Evolutionary conservation across 53 echinoderm and acorn worm species (phyloP), one percentile per base, ranked within the genome.

Genomic region (Holothuria scabra): DNA sequence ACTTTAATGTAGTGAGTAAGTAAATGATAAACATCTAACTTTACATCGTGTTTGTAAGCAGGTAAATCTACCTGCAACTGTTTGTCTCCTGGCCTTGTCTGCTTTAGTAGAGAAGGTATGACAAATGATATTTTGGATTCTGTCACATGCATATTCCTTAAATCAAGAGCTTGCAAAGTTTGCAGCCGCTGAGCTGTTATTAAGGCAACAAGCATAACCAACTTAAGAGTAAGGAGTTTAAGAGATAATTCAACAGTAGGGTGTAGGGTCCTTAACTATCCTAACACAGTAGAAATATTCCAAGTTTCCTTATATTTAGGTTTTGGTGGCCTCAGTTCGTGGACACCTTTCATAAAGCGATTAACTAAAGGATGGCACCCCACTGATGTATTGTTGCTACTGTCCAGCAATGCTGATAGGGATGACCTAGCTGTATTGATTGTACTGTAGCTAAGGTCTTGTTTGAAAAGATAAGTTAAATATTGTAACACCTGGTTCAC

Each of bases 271-370:
- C 49, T 12, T 28, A 0, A 74, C 12, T 74, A 74, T 21, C 22
- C 14, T 46, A 74, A 46, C 5, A 8, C 67, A 7, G 62, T 60
- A 59, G 20, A 38, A 12, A 85, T 82, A 80, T 85, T 62, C 90
- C 90, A 81, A 22, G 85, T 62, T 21, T 64, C 67, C 24, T 63
- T 37, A 63, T 90, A 90, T 86, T 70, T 68, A 12, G 85, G 67
- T 67, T n/a, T 66, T 12, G 85, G 44, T 29, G 85, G 90, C 52
- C 75, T 69, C 32, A 86, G 35, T 26, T 90, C 68, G 48, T 57
- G 81, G 1, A 89, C 79, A 33, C 84, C 84, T 65, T 76, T 79
- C 58, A 85, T 35, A 68, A 89, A 89, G 23, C 89, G 66, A 24
- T 31, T 66, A 28, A 89, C 49, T 29, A 88, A 59, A 14, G 84